Percentiles rank a stretch among this genome's conserved stretches.
Evolutionary conservation across 2,797 vertebrate species (phyloP).

Genomic region (Nothura maculosa): DNA sequence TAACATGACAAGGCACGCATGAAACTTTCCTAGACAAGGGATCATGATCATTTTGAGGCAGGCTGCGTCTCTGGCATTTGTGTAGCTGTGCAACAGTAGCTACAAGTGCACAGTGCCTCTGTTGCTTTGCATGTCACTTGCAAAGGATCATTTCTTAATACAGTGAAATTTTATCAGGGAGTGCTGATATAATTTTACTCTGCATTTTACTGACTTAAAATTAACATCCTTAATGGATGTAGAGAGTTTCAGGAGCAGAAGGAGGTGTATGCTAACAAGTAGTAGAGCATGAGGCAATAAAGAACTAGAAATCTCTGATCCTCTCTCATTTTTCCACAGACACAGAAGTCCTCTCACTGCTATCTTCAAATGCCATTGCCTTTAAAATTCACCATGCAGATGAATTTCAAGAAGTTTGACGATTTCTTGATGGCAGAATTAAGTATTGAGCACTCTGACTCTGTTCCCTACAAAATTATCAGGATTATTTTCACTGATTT

Average conservation of each 20-base stretch:
- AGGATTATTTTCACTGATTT: not conserved
- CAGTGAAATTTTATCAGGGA: not conserved
- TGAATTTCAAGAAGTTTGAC: no score
- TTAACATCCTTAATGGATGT: not conserved
- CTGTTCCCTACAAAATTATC: not conserved
- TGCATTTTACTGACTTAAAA: not conserved
- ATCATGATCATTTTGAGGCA: not conserved
- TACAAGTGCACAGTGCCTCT: not conserved
- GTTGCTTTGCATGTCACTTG: not conserved
- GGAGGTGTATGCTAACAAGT: not conserved
- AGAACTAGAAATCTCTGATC: not conserved
- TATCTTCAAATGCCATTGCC: not conserved
- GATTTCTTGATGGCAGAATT: not conserved
- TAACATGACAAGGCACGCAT: not conserved
- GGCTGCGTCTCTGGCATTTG: not conserved
- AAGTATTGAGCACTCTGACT: not conserved
- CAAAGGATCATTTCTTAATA: not conserved
- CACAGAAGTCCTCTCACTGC: not conserved
- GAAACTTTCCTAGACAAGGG: not conserved
- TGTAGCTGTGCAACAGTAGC: accelerated
- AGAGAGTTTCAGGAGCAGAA: not conserved
- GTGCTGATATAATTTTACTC: not conserved
- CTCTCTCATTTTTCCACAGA: not conserved
- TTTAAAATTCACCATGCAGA: not conserved
- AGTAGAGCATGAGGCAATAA: accelerated